Percentiles rank a stretch among this genome's conserved stretches.
phyloP scores from a whole-genome alignment of 2,797 vertebrate genomes.

The Amazonetta brasiliensis region DNA sequence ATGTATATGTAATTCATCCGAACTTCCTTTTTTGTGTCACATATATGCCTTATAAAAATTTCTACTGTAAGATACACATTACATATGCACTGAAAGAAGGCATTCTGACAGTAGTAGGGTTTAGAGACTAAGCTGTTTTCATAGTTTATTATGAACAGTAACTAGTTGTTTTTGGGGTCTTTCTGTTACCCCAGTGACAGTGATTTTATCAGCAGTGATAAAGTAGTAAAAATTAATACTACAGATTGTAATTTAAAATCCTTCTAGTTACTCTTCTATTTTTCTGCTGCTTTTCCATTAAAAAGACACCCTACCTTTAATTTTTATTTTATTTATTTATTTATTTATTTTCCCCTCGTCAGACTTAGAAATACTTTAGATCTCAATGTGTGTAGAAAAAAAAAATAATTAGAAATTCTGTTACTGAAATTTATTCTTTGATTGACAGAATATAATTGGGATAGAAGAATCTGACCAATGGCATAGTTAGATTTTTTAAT shows the following conservation, averaged over 20 bases:
- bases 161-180: neutral
- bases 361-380: neutral
- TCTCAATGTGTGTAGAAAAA: neutral
- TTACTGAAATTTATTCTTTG: neutral
- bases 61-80: neutral
- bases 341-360: neutral
- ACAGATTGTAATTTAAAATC: neutral
- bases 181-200: neutral
- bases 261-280: neutral
- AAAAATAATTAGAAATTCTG: neutral
- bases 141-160: neutral
- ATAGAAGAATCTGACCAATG: neutral
- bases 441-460: neutral
- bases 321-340: too few species aligned
- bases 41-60: neutral
- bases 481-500: neutral
- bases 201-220: neutral
- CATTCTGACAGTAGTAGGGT: neutral
- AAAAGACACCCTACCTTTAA: fast-evolving
- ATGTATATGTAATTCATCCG: neutral
- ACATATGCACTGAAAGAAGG: neutral
- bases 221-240: neutral
- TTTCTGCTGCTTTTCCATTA: neutral
- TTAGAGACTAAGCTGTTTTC: neutral
- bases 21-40: neutral